A percentile compares a stretch with the other conserved stretches of the same genome.
These are phyloP conservation scores for Salticus scenicus DNA, from an alignment of 2,888 invertebrate species.

Conservation along the genomic window DNA sequence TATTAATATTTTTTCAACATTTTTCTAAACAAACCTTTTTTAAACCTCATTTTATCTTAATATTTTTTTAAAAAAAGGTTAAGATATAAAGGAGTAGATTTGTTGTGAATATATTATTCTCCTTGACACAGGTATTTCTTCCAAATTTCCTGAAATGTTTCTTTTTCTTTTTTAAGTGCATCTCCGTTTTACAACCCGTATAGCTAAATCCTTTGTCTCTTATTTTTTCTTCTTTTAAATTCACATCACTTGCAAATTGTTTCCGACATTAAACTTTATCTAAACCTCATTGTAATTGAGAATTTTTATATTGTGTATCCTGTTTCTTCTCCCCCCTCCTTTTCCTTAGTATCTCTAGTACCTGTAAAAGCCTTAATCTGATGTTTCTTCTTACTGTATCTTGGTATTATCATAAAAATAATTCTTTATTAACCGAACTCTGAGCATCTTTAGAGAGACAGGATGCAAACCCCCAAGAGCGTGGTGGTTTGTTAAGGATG, in stretches of 20 bases:
- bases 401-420: neutral
- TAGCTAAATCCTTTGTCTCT: neutral
- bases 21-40: too few relatives aligned
- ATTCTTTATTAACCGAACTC: neutral
- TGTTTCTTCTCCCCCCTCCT: too few relatives aligned
- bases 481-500: slow-evolving; percentile 52
- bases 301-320: slow-evolving; percentile 27
- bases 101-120: too few relatives aligned
- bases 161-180: too few relatives aligned
- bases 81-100: too few relatives aligned
- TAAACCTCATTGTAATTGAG: neutral
- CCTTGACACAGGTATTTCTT: too few relatives aligned
- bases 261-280: neutral
- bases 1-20: too few relatives aligned
- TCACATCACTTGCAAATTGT: neutral
- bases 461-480: slow-evolving; percentile 35
- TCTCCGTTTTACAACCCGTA: too few relatives aligned
- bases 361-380: slow-evolving; percentile 3
- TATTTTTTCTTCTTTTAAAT: neutral
- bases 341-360: neutral
- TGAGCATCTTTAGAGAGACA: slow-evolving; percentile 9
- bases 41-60: too few relatives aligned
- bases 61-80: too few relatives aligned
- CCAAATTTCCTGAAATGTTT: too few relatives aligned
- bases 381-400: neutral